A percentile compares a stretch with the other conserved stretches of the same genome.
Evolutionary conservation across 1,140 invertebrate species (phyloP).

Genomic region (Drosophila burlai): DNA sequence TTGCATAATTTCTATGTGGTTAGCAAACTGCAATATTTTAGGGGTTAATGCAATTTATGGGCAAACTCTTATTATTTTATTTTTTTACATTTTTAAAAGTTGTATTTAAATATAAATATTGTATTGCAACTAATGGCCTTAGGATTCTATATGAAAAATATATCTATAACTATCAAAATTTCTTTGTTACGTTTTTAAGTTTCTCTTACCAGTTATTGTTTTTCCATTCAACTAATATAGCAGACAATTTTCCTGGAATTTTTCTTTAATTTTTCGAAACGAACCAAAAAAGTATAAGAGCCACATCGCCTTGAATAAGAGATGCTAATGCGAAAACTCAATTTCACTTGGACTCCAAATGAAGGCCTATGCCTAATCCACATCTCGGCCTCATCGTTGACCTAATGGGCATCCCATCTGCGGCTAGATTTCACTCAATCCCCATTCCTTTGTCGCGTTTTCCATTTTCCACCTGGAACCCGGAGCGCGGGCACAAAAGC

Average conservation of each 20-base stretch:
- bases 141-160: not conserved
- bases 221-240: not conserved
- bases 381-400: slow-evolving; percentile 28
- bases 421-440: slow-evolving; percentile 47
- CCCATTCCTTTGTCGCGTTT: slow-evolving; percentile 16
- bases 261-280: not conserved
- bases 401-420: slow-evolving; percentile 37
- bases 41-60: slow-evolving; percentile 22
- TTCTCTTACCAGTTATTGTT: not conserved
- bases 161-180: not conserved
- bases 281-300: too few species aligned
- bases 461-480: slow-evolving; percentile 41
- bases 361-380: slow-evolving; percentile 20
- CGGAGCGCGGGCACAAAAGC: slow-evolving; percentile 42
- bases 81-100: not conserved
- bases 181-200: too few species aligned
- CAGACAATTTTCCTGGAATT: not conserved
- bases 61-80: not conserved
- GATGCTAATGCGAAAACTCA: slow-evolving; percentile 22
- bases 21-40: slow-evolving; percentile 10
- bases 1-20: slow-evolving; percentile 39
- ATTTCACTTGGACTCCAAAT: slow-evolving; percentile 30
- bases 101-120: not conserved
- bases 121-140: too few species aligned
- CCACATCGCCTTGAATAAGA: slow-evolving; percentile 3